These are phyloP conservation scores for Anas capensis DNA, from an alignment of 2,797 vertebrate species.

Conservation along the genomic window DNA sequence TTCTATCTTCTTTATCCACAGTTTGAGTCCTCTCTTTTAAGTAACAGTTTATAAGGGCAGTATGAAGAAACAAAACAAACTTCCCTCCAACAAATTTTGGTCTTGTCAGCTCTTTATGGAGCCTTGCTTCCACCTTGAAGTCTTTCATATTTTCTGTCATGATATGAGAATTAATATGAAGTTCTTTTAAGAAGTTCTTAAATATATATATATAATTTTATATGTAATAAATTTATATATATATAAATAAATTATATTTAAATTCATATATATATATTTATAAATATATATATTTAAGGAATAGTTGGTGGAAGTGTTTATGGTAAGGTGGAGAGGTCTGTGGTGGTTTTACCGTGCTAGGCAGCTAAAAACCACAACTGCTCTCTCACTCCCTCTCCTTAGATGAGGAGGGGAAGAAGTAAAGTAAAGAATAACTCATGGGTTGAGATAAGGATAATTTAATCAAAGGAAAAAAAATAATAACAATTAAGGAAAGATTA, in stretches of 20 bases:
- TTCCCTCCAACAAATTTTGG: accelerated
- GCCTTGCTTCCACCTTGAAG: background rate
- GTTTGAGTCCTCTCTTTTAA: background rate
- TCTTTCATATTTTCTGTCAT: background rate
- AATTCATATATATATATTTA: no score
- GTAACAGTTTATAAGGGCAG: background rate
- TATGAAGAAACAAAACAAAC: background rate
- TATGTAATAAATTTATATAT: no score
- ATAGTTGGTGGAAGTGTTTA: background rate
- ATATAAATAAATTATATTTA: no score
- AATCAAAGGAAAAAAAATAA: no score
- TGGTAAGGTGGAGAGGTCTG: background rate
- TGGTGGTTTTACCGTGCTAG: no score
- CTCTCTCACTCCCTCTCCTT: no score
- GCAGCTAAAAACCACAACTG: no score
- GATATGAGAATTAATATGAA: background rate
- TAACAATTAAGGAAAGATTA: no score
- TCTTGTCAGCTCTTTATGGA: background rate
- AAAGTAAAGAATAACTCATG: no score
- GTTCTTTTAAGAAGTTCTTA: background rate
- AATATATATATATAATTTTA: no score
- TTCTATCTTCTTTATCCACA: background rate
- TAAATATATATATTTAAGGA: background rate
- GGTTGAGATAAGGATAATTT: no score
- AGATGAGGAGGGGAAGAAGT: no score